A percentile compares a stretch with the other conserved stretches of the same genome.
Evolutionary conservation across 2,797 vertebrate species (phyloP).

Genomic region (Echiichthys vipera): DNA sequence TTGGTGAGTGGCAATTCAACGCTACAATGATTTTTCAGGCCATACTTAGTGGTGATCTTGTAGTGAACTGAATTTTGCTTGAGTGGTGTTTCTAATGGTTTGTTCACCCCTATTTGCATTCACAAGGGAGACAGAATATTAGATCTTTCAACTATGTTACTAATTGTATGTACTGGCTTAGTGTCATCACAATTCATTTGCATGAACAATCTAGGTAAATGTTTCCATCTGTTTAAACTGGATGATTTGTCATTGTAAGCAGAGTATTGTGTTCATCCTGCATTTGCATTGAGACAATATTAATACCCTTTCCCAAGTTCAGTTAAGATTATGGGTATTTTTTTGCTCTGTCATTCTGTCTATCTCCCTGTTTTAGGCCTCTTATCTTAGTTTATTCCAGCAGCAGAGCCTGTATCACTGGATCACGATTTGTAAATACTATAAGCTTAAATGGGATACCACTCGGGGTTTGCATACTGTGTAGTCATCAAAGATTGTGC

Average conservation of each 20-base stretch:
- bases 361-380: not conserved
- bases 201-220: not conserved
- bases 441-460: not conserved
- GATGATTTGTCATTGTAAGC: not conserved
- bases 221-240: not conserved
- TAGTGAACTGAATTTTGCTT: not conserved
- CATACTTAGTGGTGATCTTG: not conserved
- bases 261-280: not conserved
- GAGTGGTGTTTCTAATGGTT: not conserved
- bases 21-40: not conserved
- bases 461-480: constrained; percentile 1
- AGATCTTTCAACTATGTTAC: not conserved
- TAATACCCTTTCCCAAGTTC: not conserved
- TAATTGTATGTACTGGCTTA: no score
- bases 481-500: constrained; percentile 17
- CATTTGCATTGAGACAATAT: not conserved
- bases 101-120: not conserved
- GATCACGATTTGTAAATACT: constrained; percentile 23
- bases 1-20: not conserved
- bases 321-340: fast-evolving
- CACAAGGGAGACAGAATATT: no score
- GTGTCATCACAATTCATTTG: not conserved
- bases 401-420: not conserved
- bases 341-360: not conserved
- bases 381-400: constrained; percentile 7